A percentile compares a stretch with the other conserved stretches of the same genome.
Conservation (phyloP, 37 sponge, comb jelly and placozoan species). For the Tethya wilhelma region DNA sequence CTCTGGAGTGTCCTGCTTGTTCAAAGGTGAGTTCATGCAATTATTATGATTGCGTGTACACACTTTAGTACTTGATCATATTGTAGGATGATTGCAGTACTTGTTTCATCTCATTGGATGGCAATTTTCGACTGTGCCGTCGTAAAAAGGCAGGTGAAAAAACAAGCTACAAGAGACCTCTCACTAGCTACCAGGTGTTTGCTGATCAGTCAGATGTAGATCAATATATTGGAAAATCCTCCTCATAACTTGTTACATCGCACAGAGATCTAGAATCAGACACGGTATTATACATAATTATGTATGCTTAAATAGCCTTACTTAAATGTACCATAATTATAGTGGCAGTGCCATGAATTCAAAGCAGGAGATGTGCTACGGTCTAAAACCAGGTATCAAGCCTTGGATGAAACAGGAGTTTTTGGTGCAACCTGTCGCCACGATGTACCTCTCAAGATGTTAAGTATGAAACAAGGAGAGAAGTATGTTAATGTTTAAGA, state of each 20-base stretch:
- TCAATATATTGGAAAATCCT: neutral
- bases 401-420: constrained; percentile 13
- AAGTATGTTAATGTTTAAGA: neutral
- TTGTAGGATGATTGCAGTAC: neutral
- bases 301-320: neutral
- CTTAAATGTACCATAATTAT: too few relatives aligned
- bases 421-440: constrained; percentile 17
- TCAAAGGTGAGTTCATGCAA: neutral
- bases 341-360: constrained; percentile 5
- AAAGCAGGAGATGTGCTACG: constrained; percentile 19
- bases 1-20: constrained; percentile 6
- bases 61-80: too few relatives aligned
- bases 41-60: neutral
- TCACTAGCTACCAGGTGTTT: neutral
- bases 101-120: neutral
- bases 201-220: neutral
- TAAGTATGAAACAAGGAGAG: constrained; percentile 12
- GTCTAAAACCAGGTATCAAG: neutral
- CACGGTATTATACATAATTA: neutral
- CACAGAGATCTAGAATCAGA: neutral
- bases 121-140: constrained; percentile 9
- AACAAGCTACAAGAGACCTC: neutral
- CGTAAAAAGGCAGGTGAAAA: constrained; percentile 6
- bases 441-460: neutral
- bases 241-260: neutral